These are phyloP conservation scores for Lamproptera curius DNA, from an alignment of 2,888 invertebrate genomes.

Conservation along the genomic window DNA sequence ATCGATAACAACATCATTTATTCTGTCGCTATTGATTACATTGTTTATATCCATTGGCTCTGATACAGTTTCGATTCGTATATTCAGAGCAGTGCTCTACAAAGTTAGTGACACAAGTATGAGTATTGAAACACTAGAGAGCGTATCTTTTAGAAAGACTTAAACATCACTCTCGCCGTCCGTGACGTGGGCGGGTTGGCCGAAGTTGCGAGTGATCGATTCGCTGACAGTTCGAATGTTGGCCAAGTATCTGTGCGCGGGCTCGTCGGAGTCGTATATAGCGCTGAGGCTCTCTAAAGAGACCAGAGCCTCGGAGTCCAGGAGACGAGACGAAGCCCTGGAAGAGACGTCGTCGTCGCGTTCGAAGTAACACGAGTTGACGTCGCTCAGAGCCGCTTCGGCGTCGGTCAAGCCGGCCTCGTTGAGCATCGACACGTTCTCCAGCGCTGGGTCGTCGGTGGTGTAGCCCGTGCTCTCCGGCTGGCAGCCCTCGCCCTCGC, in stretches of 20 bases:
- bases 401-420: slow-evolving; percentile 92
- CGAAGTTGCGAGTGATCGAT: slow-evolving; percentile 87
- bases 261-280: slow-evolving; percentile 86
- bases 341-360: slow-evolving; percentile 88
- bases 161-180: slow-evolving; percentile 83
- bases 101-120: too few species aligned
- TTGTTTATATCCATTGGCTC: too few species aligned
- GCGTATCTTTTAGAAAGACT: slow-evolving; percentile 42
- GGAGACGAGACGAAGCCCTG: slow-evolving; percentile 88
- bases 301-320: slow-evolving; percentile 86
- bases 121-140: slow-evolving; percentile 68
- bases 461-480: slow-evolving; percentile 89
- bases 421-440: slow-evolving; percentile 90
- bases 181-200: slow-evolving; percentile 81
- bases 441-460: slow-evolving; percentile 91
- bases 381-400: slow-evolving; percentile 91
- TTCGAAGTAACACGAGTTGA: slow-evolving; percentile 89
- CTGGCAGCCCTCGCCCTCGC: slow-evolving; percentile 68
- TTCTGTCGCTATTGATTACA: too few species aligned
- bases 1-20: too few species aligned
- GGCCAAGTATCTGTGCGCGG: slow-evolving; percentile 81
- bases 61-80: too few species aligned
- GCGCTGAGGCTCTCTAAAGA: slow-evolving; percentile 89
- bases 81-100: too few species aligned
- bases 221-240: slow-evolving; percentile 87